These are phyloP conservation scores for Cladorhizidae sp. DNA, from an alignment of 37 sponge, comb jelly and placozoan species.

Conservation along the genomic window DNA sequence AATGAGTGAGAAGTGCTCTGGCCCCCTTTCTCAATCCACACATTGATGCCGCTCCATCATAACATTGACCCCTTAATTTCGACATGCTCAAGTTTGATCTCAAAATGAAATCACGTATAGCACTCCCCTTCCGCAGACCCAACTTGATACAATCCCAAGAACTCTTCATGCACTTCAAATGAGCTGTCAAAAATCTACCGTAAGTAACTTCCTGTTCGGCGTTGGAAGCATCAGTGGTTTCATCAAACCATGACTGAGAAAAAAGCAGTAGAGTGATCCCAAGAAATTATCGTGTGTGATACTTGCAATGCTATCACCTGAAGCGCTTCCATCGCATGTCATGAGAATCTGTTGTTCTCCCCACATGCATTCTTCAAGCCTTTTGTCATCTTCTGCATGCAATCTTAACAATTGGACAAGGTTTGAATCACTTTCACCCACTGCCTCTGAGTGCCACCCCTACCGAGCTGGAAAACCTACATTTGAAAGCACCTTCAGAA, in stretches of 20 bases:
- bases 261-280: conserved; percentile 29
- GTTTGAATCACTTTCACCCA: conserved; percentile 51
- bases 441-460: conserved; percentile 66
- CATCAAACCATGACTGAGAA: conserved; percentile 74
- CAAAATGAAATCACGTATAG: conserved; percentile 28
- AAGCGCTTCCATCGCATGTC: conserved; percentile 65
- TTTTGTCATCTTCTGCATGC: conserved; percentile 40
- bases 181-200: conserved; percentile 26
- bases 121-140: conserved; percentile 51
- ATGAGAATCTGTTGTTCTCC: conserved; percentile 62
- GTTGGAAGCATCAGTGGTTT: conserved; percentile 70
- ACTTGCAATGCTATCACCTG: conserved; percentile 66
- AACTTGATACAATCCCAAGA: conserved; percentile 25
- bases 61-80: conserved; percentile 64
- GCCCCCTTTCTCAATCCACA: conserved; percentile 45
- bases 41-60: conserved; percentile 67
- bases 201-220: conserved; percentile 64
- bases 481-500: no score
- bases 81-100: conserved; percentile 25
- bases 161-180: conserved; percentile 37
- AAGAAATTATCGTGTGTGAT: conserved; percentile 27
- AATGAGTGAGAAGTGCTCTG: conserved; percentile 44
- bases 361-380: conserved; percentile 50
- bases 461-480: no score
- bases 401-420: conserved; percentile 53